Conservation (phyloP, 2,888 invertebrate genomes). For the Mesorhabditis belari region DNA sequence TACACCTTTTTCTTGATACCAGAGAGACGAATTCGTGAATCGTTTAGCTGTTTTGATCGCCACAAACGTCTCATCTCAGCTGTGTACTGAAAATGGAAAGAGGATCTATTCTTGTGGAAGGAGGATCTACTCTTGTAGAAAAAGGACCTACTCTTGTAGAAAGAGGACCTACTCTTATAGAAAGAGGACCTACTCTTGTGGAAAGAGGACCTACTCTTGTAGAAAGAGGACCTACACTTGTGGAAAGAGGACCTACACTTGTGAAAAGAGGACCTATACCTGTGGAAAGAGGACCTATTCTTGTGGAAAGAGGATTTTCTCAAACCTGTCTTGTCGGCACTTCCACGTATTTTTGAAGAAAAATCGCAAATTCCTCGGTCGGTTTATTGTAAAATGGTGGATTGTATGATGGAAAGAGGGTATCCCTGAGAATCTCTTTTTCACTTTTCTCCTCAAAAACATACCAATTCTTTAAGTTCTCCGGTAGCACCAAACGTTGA, state of each 20-base stretch:
- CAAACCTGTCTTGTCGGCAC: constrained; percentile 27
- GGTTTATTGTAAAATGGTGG: constrained; percentile 42
- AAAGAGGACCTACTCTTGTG: not conserved
- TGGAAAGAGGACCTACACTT: too few relatives aligned
- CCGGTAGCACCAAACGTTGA: not conserved
- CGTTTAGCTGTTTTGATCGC: constrained; percentile 30
- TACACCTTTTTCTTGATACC: constrained; percentile 11
- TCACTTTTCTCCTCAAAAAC: not conserved
- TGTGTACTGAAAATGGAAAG: constrained; percentile 21
- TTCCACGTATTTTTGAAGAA: constrained; percentile 38
- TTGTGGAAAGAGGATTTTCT: not conserved
- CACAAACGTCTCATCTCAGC: constrained; percentile 28
- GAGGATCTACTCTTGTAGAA: not conserved
- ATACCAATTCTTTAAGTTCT: not conserved
- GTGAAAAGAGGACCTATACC: not conserved
- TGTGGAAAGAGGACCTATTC: not conserved
- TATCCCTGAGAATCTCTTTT: constrained; percentile 3
- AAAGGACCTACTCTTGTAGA: not conserved
- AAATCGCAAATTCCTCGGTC: constrained; percentile 32
- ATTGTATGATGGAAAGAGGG: constrained; percentile 2
- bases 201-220: not conserved
- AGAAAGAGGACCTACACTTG: not conserved
- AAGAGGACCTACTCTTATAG: not conserved
- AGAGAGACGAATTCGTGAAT: constrained; percentile 11
- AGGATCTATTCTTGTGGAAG: not conserved